Percentiles rank a stretch among this genome's conserved stretches.
These are phyloP conservation scores for Calosoma granatense DNA, from an alignment of 1,140 invertebrate species.

Conservation along the genomic window DNA sequence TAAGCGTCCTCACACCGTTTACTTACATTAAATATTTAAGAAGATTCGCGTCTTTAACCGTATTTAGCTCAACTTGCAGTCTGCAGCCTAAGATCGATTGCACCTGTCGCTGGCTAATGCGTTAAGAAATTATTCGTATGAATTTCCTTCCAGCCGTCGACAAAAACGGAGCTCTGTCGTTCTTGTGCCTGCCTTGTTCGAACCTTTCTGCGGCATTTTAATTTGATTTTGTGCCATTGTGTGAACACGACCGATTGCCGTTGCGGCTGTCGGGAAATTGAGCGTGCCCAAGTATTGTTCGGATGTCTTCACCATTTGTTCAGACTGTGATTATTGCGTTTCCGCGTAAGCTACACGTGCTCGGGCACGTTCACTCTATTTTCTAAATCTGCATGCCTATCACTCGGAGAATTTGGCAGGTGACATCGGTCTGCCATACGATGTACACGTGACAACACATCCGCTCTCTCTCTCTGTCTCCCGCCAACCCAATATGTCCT, in stretches of 20 bases:
- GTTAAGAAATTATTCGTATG: background rate
- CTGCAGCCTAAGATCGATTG: background rate
- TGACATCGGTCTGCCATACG: background rate
- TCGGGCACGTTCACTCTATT: background rate
- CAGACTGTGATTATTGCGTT: background rate
- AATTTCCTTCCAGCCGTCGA: too few species aligned
- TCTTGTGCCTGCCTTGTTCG: too few species aligned
- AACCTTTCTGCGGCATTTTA: conserved; percentile 4
- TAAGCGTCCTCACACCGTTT: too few species aligned
- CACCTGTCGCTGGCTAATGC: background rate
- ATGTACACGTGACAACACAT: background rate
- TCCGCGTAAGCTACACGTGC: background rate
- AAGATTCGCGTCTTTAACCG: too few species aligned
- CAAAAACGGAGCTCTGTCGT: too few species aligned
- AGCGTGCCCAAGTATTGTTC: conserved; percentile 1
- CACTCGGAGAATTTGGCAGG: conserved; percentile 1
- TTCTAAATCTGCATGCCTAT: background rate
- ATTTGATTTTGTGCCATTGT: conserved; percentile 1
- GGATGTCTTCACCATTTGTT: background rate
- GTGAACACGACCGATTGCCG: background rate
- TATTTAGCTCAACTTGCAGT: too few species aligned
- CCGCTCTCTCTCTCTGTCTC: background rate
- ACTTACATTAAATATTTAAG: too few species aligned
- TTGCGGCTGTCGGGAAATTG: background rate
- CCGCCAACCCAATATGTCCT: too few species aligned